A percentile compares a stretch with the other conserved stretches of the same genome.
These are phyloP conservation scores for Reticulitermes lucifugus DNA, from an alignment of 2,888 invertebrate species.

Conservation along the genomic window DNA sequence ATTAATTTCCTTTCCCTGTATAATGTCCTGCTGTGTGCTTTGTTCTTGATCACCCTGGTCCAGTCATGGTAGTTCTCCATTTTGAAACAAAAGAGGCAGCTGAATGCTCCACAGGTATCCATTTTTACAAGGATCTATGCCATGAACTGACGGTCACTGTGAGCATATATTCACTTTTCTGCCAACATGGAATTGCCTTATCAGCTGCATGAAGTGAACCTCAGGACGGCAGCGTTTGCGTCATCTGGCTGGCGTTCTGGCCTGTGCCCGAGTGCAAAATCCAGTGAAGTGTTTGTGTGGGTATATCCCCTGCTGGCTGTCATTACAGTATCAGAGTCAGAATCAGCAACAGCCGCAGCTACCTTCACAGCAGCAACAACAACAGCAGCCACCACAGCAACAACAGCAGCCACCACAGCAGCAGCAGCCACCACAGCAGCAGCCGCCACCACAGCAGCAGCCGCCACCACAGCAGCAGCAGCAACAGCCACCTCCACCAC, in stretches of 20 bases:
- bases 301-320: conserved; percentile 55
- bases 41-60: neutral
- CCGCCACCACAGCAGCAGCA: conserved; percentile 53
- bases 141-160: conserved; percentile 33
- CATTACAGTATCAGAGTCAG: conserved; percentile 60
- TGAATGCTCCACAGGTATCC: conserved; percentile 35
- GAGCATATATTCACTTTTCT: conserved; percentile 28
- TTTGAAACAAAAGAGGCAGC: neutral
- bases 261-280: conserved; percentile 53
- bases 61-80: neutral
- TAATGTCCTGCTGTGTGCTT: conserved; percentile 10
- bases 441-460: conserved; percentile 43
- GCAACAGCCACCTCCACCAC: conserved; percentile 54
- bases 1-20: neutral
- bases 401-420: conserved; percentile 53
- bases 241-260: conserved; percentile 32
- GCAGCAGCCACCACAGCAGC: conserved; percentile 45
- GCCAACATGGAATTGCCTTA: conserved; percentile 32
- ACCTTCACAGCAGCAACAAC: conserved; percentile 53
- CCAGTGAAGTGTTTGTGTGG: conserved; percentile 54
- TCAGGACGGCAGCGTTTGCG: conserved; percentile 12
- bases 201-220: conserved; percentile 37
- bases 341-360: conserved; percentile 52
- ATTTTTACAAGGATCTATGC: conserved; percentile 32
- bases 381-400: conserved; percentile 52